Percentiles rank a stretch among this genome's conserved stretches.
Evolutionary conservation across 2,113 vertebrate species (phyloP).

Genomic region (Mustela nigripes): DNA sequence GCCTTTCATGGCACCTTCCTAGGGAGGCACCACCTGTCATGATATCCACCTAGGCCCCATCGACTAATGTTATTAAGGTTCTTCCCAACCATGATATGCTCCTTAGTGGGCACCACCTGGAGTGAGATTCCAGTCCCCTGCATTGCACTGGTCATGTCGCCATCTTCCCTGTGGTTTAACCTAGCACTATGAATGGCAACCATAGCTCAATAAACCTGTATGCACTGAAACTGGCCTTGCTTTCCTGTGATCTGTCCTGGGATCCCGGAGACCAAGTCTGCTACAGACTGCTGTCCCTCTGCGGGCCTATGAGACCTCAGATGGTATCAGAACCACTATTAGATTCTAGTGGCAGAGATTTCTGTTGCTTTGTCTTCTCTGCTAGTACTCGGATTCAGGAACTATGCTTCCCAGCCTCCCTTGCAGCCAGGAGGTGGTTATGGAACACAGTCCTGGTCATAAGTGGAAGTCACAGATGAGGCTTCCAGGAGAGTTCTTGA

Average conservation of each 20-base stretch:
- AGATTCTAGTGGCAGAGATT: background rate
- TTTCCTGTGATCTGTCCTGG: background rate
- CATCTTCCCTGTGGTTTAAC: background rate
- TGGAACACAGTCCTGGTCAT: background rate
- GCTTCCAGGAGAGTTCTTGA: background rate
- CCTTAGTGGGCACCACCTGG: background rate
- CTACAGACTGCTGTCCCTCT: background rate
- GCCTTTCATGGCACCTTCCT: background rate
- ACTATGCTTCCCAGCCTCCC: background rate
- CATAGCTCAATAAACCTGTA: conserved; percentile 58
- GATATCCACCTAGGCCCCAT: background rate
- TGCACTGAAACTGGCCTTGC: conserved; percentile 10
- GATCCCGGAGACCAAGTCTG: background rate
- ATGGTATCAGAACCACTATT: background rate
- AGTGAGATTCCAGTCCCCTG: background rate
- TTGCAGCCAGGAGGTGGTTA: background rate
- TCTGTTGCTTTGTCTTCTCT: background rate
- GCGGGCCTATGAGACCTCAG: background rate
- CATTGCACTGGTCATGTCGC: background rate
- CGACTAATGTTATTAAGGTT: background rate
- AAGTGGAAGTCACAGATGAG: background rate
- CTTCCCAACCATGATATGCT: background rate
- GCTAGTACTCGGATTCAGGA: background rate
- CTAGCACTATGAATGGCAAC: background rate
- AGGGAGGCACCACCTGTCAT: background rate